Conservation (phyloP, 2,113 vertebrate species). For the Calidris pygmaea region DNA sequence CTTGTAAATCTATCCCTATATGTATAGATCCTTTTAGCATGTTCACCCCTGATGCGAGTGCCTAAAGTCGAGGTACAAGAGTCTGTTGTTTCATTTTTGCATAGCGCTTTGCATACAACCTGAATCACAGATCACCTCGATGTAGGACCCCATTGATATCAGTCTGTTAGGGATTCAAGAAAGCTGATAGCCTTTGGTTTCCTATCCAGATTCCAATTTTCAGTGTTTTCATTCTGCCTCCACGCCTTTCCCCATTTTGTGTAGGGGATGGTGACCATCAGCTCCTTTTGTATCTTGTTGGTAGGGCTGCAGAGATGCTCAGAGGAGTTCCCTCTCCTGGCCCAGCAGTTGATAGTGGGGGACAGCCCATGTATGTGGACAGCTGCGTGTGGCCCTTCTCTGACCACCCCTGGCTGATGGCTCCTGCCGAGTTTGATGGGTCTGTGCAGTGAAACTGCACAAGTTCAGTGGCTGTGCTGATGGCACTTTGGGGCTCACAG, state of each 20-base stretch:
- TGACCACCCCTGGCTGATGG: neutral
- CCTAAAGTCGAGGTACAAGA: slow-evolving; percentile 12
- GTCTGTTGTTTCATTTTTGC: slow-evolving; percentile 48
- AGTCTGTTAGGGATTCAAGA: neutral
- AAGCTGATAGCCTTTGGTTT: neutral
- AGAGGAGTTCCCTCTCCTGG: neutral
- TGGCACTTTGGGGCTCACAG: neutral
- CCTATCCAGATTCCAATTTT: slow-evolving; percentile 6
- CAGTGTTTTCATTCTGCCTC: neutral
- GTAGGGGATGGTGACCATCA: neutral
- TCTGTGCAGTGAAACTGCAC: neutral
- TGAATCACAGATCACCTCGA: neutral
- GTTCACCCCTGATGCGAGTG: slow-evolving; percentile 4
- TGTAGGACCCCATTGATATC: neutral
- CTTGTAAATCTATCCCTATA: slow-evolving; percentile 40
- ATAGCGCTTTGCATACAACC: slow-evolving; percentile 28
- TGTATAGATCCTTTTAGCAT: slow-evolving; percentile 37
- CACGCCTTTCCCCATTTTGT: neutral
- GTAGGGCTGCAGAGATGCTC: neutral
- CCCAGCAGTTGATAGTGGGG: neutral
- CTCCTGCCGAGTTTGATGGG: neutral
- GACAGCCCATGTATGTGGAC: neutral
- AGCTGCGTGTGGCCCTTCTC: neutral
- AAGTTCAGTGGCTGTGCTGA: neutral
- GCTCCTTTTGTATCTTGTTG: neutral